Evolutionary conservation across 2,888 invertebrate genomes (phyloP), one percentile per base, ranked within the genome.

Genomic region (Neelides folsomi): DNA sequence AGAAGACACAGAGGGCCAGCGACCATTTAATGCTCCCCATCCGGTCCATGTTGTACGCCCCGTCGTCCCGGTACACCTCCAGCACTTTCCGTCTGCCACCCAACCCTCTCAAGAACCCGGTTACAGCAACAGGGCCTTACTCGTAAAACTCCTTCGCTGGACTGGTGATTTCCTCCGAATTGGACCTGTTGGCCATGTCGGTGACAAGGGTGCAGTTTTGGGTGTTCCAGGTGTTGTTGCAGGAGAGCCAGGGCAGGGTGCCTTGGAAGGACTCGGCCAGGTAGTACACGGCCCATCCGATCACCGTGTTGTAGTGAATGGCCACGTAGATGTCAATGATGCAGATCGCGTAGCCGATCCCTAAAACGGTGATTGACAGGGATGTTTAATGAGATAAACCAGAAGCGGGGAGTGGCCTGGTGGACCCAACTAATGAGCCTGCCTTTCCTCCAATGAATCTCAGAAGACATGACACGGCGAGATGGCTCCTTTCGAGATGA

Each of bases 301-400:
- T 93, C 71, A 94, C 87, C 46, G 93, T 92, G 74, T 94, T 94
- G 77, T 94, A 94, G 75, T 90, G 93, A 84, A 93, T 93, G 65
- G 87, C 88, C 81, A 76, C 62, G 75, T 93, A 94, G 69, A 93
- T 79, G 73, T 93, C 92, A 66, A 94, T 87, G 70, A 94, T 79
- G 71, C 93, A 93, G 69, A 94, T 94, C 9, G 93, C 90, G 74
- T 93, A 93, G 49, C 94, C 94, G 49, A 94, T 84, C 62, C 94
- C 93, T 92, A 73, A 12, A 71, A 68, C 1, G 35, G 40, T 9
- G 34, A 40, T 15, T 40, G 20, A 19, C 27, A 48, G 15, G 34
- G 19, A 15, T 13, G 38, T 35, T 27, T 49, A 42, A 37, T 19
- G 19, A 44, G 34, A 34, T 20, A 47, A 15, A 20, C 15, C 49